A percentile compares a stretch with the other conserved stretches of the same genome.
These are phyloP conservation scores for Drosophila acutilabella DNA, from an alignment of 2,888 invertebrate genomes.

Conservation along the genomic window DNA sequence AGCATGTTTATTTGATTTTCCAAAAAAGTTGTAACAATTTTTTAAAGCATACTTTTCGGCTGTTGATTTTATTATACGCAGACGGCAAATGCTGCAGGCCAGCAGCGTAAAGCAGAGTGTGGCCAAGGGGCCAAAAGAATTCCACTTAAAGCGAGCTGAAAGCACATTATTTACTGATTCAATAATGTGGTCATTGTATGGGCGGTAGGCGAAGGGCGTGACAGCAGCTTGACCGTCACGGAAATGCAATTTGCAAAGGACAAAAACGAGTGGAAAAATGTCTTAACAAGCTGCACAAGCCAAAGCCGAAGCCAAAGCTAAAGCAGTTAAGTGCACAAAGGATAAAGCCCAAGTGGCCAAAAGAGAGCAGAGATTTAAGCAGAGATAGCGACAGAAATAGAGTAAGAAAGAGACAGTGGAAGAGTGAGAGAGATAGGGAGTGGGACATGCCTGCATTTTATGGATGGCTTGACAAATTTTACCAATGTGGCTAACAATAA, in stretches of 20 bases:
- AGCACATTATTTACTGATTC: slow-evolving; percentile 67
- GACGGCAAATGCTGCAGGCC: slow-evolving; percentile 31
- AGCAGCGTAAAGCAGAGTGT: background rate
- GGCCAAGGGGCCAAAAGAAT: background rate
- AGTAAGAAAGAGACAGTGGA: background rate
- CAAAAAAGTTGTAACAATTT: slow-evolving; percentile 30
- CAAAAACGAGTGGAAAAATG: slow-evolving; percentile 72
- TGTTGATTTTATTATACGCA: slow-evolving; percentile 58
- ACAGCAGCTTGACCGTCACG: slow-evolving; percentile 56
- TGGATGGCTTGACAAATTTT: slow-evolving; percentile 70
- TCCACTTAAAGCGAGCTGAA: slow-evolving; percentile 36
- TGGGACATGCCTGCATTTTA: slow-evolving; percentile 68
- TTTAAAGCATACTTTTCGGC: slow-evolving; percentile 65
- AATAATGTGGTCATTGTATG: slow-evolving; percentile 64
- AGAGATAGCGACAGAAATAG: background rate
- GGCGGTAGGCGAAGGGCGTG: background rate
- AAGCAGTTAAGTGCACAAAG: slow-evolving; percentile 47
- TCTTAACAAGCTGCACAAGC: slow-evolving; percentile 64
- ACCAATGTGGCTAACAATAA: slow-evolving; percentile 57
- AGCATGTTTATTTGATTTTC: slow-evolving; percentile 65
- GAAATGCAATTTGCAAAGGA: slow-evolving; percentile 80
- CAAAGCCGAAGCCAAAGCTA: slow-evolving; percentile 18
- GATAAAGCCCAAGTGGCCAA: slow-evolving; percentile 7
- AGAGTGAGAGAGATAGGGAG: background rate
- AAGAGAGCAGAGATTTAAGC: background rate